Evolutionary conservation across 2,888 invertebrate genomes (phyloP).

Genomic region (Sarcophaga carnaria): DNA sequence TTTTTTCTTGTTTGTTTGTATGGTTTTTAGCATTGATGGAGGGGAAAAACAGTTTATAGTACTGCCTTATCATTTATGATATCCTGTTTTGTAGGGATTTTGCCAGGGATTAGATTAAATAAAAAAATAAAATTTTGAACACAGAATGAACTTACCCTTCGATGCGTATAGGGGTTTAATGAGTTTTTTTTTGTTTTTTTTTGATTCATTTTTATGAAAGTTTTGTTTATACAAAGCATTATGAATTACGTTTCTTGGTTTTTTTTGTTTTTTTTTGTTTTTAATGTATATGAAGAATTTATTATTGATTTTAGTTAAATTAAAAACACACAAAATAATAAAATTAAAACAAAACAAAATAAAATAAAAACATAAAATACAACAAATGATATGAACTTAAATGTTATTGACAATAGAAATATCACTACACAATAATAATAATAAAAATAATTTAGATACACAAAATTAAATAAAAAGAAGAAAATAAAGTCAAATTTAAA

Average conservation of each 20-base stretch:
- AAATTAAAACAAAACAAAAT: conserved; percentile 30
- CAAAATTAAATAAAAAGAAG: not conserved
- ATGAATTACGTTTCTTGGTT: not conserved
- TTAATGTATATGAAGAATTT: conserved; percentile 64
- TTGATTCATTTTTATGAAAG: conserved; percentile 20
- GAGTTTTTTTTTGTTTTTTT: not conserved
- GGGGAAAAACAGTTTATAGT: conserved; percentile 48
- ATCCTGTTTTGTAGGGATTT: not conserved
- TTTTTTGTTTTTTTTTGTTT: conserved; percentile 29
- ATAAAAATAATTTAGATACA: conserved; percentile 14
- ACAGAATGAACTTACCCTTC: conserved; percentile 58
- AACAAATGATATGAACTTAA: conserved; percentile 52
- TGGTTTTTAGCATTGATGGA: conserved; percentile 12
- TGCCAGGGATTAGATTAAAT: conserved; percentile 8
- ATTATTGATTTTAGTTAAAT: conserved; percentile 62
- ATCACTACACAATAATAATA: conserved; percentile 58
- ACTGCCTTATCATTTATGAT: conserved; percentile 40
- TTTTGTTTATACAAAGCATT: conserved; percentile 56
- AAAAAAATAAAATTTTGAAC: conserved; percentile 13
- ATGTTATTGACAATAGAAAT: conserved; percentile 68
- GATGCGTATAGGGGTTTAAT: conserved; percentile 52
- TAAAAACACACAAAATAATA: conserved; percentile 46
- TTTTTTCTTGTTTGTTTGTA: not conserved
- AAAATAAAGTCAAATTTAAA: too few species aligned
- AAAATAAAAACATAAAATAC: conserved; percentile 34